Conservation (phyloP, 2,113 vertebrate genomes). For the Agelaius tricolor region DNA sequence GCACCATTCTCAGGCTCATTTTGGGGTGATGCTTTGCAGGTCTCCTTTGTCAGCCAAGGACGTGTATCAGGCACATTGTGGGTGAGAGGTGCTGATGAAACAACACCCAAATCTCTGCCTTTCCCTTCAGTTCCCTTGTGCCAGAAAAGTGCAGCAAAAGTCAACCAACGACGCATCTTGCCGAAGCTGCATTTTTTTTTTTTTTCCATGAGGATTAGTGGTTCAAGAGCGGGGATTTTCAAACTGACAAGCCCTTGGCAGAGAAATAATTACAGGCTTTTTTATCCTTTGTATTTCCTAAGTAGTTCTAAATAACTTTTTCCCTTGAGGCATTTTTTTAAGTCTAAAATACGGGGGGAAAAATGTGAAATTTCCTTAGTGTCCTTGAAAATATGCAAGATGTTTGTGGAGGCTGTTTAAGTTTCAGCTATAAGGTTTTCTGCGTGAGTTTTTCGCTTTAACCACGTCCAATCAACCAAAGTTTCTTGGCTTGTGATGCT, state of each 20-base stretch:
- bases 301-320: slow-evolving; percentile 58
- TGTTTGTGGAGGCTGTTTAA: background rate
- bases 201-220: slow-evolving; percentile 46
- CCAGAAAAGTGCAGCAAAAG: slow-evolving; percentile 5
- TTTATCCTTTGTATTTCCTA: slow-evolving; percentile 55
- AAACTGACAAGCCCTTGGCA: slow-evolving; percentile 67
- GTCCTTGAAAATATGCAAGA: slow-evolving; percentile 34
- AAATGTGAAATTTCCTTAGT: slow-evolving; percentile 20
- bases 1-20: background rate
- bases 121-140: background rate
- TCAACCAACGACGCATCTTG: background rate
- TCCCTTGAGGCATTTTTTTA: slow-evolving; percentile 21
- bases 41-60: background rate
- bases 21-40: background rate
- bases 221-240: slow-evolving; percentile 59
- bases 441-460: background rate
- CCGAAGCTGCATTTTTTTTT: background rate
- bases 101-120: accelerated
- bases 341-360: background rate
- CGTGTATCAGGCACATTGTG: accelerated
- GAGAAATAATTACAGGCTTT: slow-evolving; percentile 61
- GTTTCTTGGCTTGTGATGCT: slow-evolving; percentile 32
- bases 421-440: background rate
- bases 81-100: background rate
- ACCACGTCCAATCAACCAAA: background rate